Conservation (phyloP, 2,888 invertebrate species). For the Standfussiana lucernea region DNA sequence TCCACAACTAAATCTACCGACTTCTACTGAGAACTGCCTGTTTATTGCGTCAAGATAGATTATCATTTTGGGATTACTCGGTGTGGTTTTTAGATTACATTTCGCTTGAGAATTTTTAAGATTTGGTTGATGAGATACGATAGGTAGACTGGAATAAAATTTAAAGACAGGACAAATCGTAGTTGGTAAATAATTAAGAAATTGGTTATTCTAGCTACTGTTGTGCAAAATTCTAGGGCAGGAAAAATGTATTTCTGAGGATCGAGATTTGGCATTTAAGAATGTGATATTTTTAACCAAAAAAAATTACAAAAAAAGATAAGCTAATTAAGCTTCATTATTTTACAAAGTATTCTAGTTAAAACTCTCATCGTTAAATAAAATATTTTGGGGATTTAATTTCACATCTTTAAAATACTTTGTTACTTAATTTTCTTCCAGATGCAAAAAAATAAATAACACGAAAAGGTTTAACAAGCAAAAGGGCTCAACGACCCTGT, state of each 20-base stretch:
- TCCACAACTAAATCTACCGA: slow-evolving; percentile 65
- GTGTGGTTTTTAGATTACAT: not conserved
- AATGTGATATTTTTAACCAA: not conserved
- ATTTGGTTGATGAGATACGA: not conserved
- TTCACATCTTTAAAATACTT: not conserved
- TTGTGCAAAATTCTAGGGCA: not conserved
- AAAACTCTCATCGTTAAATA: not conserved
- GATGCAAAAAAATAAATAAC: not conserved
- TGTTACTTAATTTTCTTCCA: not conserved
- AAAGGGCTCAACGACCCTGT: slow-evolving; percentile 1
- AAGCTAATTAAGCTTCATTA: not conserved
- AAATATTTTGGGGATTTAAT: not conserved
- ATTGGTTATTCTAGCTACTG: not conserved
- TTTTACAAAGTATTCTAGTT: not conserved
- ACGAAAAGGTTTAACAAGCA: slow-evolving; percentile 12
- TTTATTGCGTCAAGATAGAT: slow-evolving; percentile 41
- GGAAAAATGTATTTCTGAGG: not conserved
- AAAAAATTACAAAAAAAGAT: not conserved
- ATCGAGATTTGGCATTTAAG: not conserved
- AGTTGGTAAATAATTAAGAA: not conserved
- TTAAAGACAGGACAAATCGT: not conserved
- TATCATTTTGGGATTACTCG: slow-evolving; percentile 23
- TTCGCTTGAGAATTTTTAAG: not conserved
- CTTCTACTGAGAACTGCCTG: slow-evolving; percentile 43
- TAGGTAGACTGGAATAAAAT: not conserved